These are phyloP conservation scores for Gasteruption jaculator DNA, from an alignment of 2,888 invertebrate genomes.

Conservation along the genomic window DNA sequence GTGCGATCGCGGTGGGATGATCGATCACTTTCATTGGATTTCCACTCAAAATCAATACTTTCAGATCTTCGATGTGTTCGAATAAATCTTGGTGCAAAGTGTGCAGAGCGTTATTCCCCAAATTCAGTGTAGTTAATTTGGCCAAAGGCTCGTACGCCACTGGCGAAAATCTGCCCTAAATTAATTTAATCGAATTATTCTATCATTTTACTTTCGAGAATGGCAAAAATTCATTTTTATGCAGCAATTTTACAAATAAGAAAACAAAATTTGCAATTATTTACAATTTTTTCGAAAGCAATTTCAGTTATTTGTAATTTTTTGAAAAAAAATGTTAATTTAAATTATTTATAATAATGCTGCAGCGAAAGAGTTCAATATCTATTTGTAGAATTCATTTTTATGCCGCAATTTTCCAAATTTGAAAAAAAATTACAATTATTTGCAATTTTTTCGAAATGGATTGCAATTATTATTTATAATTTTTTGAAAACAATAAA, in stretches of 20 bases:
- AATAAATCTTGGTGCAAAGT: constrained; percentile 70
- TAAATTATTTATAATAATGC: no score
- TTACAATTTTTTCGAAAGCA: no score
- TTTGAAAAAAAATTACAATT: constrained; percentile 6
- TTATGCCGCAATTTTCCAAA: no score
- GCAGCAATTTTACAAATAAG: no score
- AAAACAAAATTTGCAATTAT: no score
- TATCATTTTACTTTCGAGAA: no score
- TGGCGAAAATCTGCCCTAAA: constrained; percentile 59
- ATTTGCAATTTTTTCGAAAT: constrained; percentile 2
- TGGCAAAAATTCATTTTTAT: no score
- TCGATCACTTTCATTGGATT: constrained; percentile 72
- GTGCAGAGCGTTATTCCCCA: constrained; percentile 70
- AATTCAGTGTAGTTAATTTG: constrained; percentile 58
- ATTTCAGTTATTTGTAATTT: no score
- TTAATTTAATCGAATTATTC: no score
- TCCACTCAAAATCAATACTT: constrained; percentile 65
- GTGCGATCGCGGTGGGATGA: constrained; percentile 59
- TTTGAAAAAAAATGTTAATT: no score
- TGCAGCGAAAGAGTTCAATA: no score
- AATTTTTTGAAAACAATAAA: background rate
- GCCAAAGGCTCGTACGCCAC: constrained; percentile 60
- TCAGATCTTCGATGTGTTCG: constrained; percentile 67
- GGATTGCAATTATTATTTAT: background rate
- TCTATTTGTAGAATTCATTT: no score